Base-by-base conservation (phyloP, 2,113 vertebrate genomes). In the Tiliqua scincoides region DNA sequence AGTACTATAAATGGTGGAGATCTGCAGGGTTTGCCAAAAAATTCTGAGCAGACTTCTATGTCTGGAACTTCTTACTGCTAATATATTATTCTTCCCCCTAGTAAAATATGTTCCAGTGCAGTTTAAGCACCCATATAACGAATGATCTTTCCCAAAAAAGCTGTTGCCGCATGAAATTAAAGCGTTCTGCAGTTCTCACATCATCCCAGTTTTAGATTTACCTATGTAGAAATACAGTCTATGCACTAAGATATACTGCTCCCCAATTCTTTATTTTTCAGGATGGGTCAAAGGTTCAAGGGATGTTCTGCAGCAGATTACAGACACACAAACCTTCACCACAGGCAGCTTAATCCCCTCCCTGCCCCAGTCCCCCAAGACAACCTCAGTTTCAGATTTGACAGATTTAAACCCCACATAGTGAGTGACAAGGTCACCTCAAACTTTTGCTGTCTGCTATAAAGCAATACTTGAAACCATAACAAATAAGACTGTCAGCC, bases 371-470 rank as follows among this genome's bases (percentile, higher is more conserved):
- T 85, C 74, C 72, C 0, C 0, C 27, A 43, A 85, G n/a, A 8
- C 40, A 7, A 67, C 82, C 52, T 23, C 62, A 83, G 2, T 21
- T 86, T 79, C 89, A 14, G 0, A 27, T 11, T 20, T 82, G 77
- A 52, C 70, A 85, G 83, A 82, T 82, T 82, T 89, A 63, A 80
- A 72, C 62, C 15, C 52, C 2, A 9, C 0, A 1, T 30, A 78
- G 70, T 21, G 14, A 78, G 70, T 21, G 14, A 90, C 63, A 85
- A 63, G 37, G 83, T 0, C 0, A 85, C 20, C 81, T 84, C 80
- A 81, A 92, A 94, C 88, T 91, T 90, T 82, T 84, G 0, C 85
- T 91, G 21, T 57, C 82, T 32, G 30, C 80, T 52, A 43, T 61
- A 77, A 79, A 86, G 88, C 82, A 67, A 59, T 87, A 71, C 82